phyloP scores from a whole-genome alignment of 2,113 vertebrate species.

The Perca schrenkii region DNA sequence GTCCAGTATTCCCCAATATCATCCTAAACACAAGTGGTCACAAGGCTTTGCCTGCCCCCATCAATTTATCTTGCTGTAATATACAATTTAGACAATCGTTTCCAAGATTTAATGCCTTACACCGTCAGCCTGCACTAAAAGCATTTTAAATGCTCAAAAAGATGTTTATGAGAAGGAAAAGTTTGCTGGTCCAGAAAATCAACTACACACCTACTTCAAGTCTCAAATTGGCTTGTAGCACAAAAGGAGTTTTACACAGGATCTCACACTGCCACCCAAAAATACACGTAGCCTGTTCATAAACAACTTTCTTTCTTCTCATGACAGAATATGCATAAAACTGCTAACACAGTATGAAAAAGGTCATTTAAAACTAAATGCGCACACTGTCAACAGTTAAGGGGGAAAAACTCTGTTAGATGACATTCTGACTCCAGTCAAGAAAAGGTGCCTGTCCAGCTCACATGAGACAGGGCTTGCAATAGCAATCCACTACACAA shows the following conservation, averaged over 20 bases:
- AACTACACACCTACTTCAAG: constrained; percentile 21
- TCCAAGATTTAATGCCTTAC: not conserved
- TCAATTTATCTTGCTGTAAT: constrained; percentile 27
- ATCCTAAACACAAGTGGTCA: not conserved
- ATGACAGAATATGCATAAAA: constrained; percentile 31
- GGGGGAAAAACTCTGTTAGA: not conserved
- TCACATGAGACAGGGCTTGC: constrained; percentile 85
- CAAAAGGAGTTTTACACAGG: constrained; percentile 30
- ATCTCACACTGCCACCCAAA: constrained; percentile 45
- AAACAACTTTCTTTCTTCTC: constrained; percentile 16
- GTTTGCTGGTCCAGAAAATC: constrained; percentile 28
- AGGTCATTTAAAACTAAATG: constrained; percentile 11
- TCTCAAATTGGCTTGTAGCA: constrained; percentile 5
- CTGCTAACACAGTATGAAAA: constrained; percentile 13
- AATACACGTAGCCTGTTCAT: constrained; percentile 22
- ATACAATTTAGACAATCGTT: not conserved
- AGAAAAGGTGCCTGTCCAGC: constrained; percentile 80
- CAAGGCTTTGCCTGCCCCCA: constrained; percentile 54
- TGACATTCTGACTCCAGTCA: constrained; percentile 31
- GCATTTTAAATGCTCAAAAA: constrained; percentile 27
- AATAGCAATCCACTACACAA: constrained; percentile 67
- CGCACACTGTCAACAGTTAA: not conserved
- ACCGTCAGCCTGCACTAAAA: constrained; percentile 79
- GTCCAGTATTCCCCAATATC: constrained; percentile 18
- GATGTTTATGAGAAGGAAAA: constrained; percentile 17